These are phyloP conservation scores for Phrixothrix hirtus DNA, from an alignment of 2,888 invertebrate genomes.

Conservation along the genomic window DNA sequence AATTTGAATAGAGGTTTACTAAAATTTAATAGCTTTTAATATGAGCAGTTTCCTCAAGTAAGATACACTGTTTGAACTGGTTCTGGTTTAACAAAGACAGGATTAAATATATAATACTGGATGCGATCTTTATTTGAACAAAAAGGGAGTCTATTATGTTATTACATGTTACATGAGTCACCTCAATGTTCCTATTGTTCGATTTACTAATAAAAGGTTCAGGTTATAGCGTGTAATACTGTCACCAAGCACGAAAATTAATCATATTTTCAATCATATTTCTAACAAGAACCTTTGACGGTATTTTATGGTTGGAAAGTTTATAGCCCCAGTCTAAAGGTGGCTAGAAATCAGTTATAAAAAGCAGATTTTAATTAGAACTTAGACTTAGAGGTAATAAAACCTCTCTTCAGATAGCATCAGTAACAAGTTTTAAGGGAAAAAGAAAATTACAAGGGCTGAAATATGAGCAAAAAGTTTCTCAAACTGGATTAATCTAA, in stretches of 20 bases:
- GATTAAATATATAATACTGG: conserved; percentile 21
- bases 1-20: neutral
- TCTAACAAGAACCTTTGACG: conserved; percentile 4
- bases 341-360: conserved; percentile 18
- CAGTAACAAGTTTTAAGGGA: conserved; percentile 42
- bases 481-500: conserved; percentile 48
- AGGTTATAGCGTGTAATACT: conserved; percentile 20
- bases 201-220: conserved; percentile 26
- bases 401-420: conserved; percentile 47
- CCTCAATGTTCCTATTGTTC: conserved; percentile 25
- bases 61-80: neutral
- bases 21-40: neutral
- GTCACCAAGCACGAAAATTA: conserved; percentile 17
- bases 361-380: conserved; percentile 47
- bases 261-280: conserved; percentile 18
- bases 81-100: conserved; percentile 16
- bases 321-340: conserved; percentile 4
- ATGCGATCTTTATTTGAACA: conserved; percentile 20
- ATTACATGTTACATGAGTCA: conserved; percentile 30
- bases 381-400: conserved; percentile 43
- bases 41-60: neutral
- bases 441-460: conserved; percentile 48
- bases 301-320: no score
- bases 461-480: conserved; percentile 45
- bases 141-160: conserved; percentile 27